Conservation (phyloP, 2,797 vertebrate species). For the Lates japonicus region DNA sequence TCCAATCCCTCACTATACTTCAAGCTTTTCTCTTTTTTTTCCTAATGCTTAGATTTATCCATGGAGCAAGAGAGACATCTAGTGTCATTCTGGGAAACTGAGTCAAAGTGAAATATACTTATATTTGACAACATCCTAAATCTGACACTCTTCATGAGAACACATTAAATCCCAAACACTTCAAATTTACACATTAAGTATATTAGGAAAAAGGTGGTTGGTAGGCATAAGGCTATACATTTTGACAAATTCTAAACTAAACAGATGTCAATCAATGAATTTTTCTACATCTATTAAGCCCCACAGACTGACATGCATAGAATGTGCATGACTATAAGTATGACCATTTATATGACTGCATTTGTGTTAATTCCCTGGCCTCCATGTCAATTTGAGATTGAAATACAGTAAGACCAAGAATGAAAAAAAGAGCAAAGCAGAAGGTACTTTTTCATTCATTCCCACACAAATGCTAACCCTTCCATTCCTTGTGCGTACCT, state of each 20-base stretch:
- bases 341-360: not conserved
- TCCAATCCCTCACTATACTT: conserved; percentile 64
- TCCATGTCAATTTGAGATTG: conserved; percentile 21
- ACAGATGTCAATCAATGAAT: not conserved
- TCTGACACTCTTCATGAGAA: not conserved
- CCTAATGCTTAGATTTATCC: conserved; percentile 57
- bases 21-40: conserved; percentile 17
- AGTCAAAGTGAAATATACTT: conserved; percentile 8
- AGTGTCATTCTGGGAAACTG: conserved; percentile 71
- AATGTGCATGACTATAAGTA: not conserved
- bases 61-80: conserved; percentile 90
- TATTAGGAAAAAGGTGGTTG: not conserved
- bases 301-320: not conserved
- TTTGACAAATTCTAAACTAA: not conserved
- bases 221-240: not conserved
- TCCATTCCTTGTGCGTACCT: conserved; percentile 13
- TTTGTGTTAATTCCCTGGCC: not conserved
- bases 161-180: not conserved
- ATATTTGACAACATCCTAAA: not conserved
- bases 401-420: conserved; percentile 18
- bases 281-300: not conserved
- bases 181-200: not conserved
- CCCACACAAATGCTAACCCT: conserved; percentile 24
- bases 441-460: conserved; percentile 28
- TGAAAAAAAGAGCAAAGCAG: conserved; percentile 12